These are phyloP conservation scores for Sinocyclocheilus maitianheensis DNA, from an alignment of 2,113 vertebrate genomes.

Conservation along the genomic window DNA sequence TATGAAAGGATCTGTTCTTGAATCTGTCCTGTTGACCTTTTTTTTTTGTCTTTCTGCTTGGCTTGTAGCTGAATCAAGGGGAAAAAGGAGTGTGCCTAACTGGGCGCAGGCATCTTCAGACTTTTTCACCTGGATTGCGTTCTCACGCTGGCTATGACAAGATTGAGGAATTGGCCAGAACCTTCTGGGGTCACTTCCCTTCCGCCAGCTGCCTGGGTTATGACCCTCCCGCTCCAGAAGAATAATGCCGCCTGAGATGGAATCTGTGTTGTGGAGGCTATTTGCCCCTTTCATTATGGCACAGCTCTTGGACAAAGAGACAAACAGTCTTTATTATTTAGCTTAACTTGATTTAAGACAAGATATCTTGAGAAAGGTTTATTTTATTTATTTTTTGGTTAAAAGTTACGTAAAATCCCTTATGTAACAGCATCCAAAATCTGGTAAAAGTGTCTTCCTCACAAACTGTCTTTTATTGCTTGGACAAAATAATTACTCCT, in stretches of 20 bases:
- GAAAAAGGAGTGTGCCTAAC: slow-evolving; percentile 66
- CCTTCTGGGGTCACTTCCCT: slow-evolving; percentile 74
- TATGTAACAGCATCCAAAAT: not conserved
- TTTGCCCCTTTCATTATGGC: no score
- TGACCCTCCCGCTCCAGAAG: slow-evolving; percentile 61
- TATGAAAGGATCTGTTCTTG: no score
- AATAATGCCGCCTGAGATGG: slow-evolving; percentile 49
- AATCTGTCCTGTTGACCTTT: no score
- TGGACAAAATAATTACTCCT: no score
- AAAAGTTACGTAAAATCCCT: not conserved
- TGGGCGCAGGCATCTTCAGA: slow-evolving; percentile 69
- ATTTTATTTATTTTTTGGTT: not conserved
- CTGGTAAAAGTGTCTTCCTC: not conserved
- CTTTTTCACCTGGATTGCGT: slow-evolving; percentile 69
- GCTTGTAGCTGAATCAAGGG: slow-evolving; percentile 44
- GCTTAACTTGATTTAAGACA: not conserved
- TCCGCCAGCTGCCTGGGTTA: slow-evolving; percentile 65
- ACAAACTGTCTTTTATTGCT: not conserved
- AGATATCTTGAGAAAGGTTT: no score
- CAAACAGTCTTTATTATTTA: not conserved
- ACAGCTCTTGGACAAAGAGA: no score
- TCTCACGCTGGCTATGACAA: slow-evolving; percentile 63
- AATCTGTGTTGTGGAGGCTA: not conserved
- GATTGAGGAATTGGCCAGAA: slow-evolving; percentile 64
- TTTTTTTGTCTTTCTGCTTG: not conserved